Evolutionary conservation across 2,797 vertebrate species (phyloP).

Genomic region (Hapalemur alaotrensis): DNA sequence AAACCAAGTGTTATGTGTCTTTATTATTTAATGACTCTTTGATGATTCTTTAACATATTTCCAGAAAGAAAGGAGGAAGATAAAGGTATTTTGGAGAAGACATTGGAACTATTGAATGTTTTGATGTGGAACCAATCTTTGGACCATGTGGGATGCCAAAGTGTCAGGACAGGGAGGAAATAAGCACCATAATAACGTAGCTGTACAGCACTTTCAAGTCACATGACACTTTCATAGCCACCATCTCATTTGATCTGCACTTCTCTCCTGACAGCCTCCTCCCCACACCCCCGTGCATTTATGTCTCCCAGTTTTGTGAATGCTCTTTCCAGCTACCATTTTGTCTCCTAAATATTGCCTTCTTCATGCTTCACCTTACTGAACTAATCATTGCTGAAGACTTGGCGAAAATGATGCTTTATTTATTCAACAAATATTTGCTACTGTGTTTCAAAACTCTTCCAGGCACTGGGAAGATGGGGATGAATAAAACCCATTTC

Average conservation of each 20-base stretch:
- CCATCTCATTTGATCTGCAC: not conserved
- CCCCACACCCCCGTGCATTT: not conserved
- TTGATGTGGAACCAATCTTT: not conserved
- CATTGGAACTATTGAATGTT: not conserved
- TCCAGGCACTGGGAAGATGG: not conserved
- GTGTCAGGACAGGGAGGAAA: not conserved
- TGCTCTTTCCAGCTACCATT: not conserved
- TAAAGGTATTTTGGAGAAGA: not conserved
- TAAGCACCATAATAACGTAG: accelerated
- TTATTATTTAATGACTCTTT: not conserved
- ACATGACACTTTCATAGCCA: not conserved
- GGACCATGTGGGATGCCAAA: not conserved
- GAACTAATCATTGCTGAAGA: not conserved
- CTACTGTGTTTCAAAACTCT: not conserved
- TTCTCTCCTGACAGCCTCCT: not conserved
- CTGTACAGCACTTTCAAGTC: too few relatives aligned
- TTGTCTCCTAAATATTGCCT: not conserved
- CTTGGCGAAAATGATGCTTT: not conserved
- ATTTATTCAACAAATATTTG: not conserved
- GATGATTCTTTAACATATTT: not conserved
- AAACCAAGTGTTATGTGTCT: not conserved
- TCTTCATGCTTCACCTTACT: not conserved
- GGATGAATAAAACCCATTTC: not conserved
- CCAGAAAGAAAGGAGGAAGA: not conserved
- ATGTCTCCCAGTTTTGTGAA: not conserved